A percentile compares a stretch with the other conserved stretches of the same genome.
These are phyloP conservation scores for Agriotes lineatus DNA, from an alignment of 2,888 invertebrate species.

Conservation along the genomic window DNA sequence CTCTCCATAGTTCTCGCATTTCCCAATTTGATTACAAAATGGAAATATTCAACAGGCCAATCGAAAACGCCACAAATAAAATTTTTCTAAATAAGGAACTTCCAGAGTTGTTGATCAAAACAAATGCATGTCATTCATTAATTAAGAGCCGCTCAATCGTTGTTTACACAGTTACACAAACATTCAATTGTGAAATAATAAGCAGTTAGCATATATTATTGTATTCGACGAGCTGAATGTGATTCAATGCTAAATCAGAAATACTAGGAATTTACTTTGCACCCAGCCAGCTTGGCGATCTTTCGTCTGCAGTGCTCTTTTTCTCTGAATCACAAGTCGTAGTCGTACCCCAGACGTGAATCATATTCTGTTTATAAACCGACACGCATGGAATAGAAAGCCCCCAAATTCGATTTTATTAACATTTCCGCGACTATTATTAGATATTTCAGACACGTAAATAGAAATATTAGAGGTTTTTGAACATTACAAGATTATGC, in stretches of 20 bases:
- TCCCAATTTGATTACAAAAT: too few relatives aligned
- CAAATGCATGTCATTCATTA: slow-evolving; percentile 3
- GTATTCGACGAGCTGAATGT: background rate
- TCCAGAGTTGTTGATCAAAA: background rate
- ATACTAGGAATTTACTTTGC: slow-evolving; percentile 13
- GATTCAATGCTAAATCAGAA: slow-evolving; percentile 15
- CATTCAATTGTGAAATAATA: slow-evolving; percentile 2
- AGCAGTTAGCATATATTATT: background rate
- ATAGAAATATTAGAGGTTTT: too few relatives aligned
- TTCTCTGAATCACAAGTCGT: background rate
- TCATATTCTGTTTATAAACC: slow-evolving; percentile 32
- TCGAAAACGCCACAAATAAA: too few relatives aligned
- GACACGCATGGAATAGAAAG: slow-evolving; percentile 4
- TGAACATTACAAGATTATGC: too few relatives aligned
- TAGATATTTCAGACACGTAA: slow-evolving; percentile 1
- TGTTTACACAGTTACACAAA: slow-evolving; percentile 9
- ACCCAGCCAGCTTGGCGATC: slow-evolving; percentile 8
- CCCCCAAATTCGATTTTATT: slow-evolving; percentile 20
- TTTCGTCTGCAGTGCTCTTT: slow-evolving; percentile 7
- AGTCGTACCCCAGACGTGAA: slow-evolving; percentile 14
- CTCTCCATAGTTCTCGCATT: too few relatives aligned
- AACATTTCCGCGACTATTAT: slow-evolving; percentile 21
- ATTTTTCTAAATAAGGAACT: background rate
- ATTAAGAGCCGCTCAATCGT: background rate
- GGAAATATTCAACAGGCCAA: too few relatives aligned